A percentile compares a stretch with the other conserved stretches of the same genome.
Evolutionary conservation across 1,140 invertebrate genomes (phyloP).

Genomic region (Portunus trituberculatus): DNA sequence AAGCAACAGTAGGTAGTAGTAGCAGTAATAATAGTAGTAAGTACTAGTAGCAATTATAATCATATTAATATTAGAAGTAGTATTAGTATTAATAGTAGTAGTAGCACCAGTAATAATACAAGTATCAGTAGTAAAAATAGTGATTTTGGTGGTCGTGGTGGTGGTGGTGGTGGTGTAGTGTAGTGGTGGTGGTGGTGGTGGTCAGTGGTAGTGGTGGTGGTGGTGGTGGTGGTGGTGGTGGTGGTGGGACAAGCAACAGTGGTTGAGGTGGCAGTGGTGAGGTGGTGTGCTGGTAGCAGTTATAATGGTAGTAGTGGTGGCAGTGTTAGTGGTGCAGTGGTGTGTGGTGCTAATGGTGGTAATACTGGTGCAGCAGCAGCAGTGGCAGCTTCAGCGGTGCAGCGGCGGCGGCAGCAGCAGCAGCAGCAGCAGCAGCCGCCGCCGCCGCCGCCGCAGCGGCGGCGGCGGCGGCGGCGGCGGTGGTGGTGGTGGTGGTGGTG

Average conservation of each 20-base stretch:
- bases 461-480: constrained; percentile 5
- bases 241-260: background rate
- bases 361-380: background rate
- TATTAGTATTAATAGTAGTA: too few species aligned
- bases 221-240: constrained; percentile 5
- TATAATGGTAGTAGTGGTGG: background rate
- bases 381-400: too few species aligned
- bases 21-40: too few species aligned
- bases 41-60: too few species aligned
- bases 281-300: background rate
- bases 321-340: background rate
- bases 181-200: too few species aligned
- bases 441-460: background rate
- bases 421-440: too few species aligned
- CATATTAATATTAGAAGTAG: too few species aligned
- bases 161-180: background rate
- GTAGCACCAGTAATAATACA: too few species aligned
- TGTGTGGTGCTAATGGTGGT: background rate
- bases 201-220: background rate
- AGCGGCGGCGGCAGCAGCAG: too few species aligned
- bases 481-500: background rate
- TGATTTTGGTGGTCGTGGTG: background rate
- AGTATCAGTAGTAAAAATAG: background rate
- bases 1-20: too few species aligned
- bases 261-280: background rate